Evolutionary conservation across 2,113 vertebrate genomes (phyloP), one percentile per base, ranked within the genome.

Genomic region (Dasypus novemcinctus): DNA sequence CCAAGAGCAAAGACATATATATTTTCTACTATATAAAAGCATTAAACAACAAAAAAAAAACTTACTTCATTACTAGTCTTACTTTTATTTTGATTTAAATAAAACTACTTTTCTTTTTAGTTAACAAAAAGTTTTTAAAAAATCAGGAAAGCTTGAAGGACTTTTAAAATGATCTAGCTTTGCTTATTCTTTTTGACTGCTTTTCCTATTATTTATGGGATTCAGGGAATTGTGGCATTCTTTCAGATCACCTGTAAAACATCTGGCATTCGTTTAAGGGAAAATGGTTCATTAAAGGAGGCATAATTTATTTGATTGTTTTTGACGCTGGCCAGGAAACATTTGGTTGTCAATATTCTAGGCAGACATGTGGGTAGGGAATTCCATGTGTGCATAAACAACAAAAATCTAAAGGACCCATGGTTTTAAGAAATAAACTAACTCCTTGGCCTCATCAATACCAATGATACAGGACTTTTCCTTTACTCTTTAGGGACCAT

Each of bases 201-300:
- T 96, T 82, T 93, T n/a, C 36, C 81, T 96, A 43, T 98, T 97
- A 97, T 98, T 98, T 97, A 97, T 94, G 97, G 94, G 95, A 92
- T 74, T 88, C 59, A 20, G 93, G 97, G 98, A 97, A 95, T 76
- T 74, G 95, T 93, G 95, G 93, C 76, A 79, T 97, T 96, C 95
- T 97, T 93, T 95, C 89, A 85, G 96, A 97, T 98, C 98, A 98
- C 98, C 98, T 98, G 96, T 87, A 87, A 95, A 97, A 95, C 98
- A 98, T 97, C 98, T 98, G 98, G 98, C 95, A 82, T 96, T 87
- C 91, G 75, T 98, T 98, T 96, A 90, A 80, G n/a, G 38, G 85
- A 79, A 93, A 87, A 36, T 1, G 61, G 71, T 49, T 84, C 97
- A 80, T 97, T 96, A 96, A 97, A 97, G 94, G 91, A 97, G 57